Conservation (phyloP, 2,797 vertebrate species). For the Carcharodon carcharias region DNA sequence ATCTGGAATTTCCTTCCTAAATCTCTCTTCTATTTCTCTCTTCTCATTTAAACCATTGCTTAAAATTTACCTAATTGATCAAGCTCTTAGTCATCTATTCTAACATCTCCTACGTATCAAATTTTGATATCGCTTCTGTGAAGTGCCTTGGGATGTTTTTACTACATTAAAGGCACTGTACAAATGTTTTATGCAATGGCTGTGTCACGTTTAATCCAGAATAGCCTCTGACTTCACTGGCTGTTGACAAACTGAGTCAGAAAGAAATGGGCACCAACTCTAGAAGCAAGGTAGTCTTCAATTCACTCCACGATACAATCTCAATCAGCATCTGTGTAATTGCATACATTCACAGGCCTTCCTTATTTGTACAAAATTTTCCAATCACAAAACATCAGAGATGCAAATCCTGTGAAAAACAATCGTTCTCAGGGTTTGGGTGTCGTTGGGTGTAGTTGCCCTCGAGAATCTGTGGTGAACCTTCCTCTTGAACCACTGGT, state of each 20-base stretch:
- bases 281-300: not conserved
- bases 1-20: too few relatives aligned
- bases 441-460: too few relatives aligned
- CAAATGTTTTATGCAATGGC: not conserved
- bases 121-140: not conserved
- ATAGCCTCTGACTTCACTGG: slow-evolving; percentile 7
- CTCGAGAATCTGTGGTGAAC: not conserved
- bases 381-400: too few relatives aligned
- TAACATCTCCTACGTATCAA: too few relatives aligned
- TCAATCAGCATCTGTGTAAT: too few relatives aligned
- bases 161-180: not conserved
- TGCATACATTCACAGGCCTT: too few relatives aligned
- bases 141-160: not conserved
- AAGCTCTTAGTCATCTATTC: not conserved
- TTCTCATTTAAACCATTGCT: too few relatives aligned
- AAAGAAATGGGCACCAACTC: not conserved
- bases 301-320: too few relatives aligned
- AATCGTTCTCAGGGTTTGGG: not conserved
- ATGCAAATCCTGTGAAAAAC: not conserved
- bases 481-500: not conserved
- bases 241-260: not conserved
- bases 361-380: too few relatives aligned
- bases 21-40: not conserved
- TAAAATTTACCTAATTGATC: not conserved
- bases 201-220: not conserved